A percentile compares a stretch with the other conserved stretches of the same genome.
Conservation (phyloP, 1,140 invertebrate genomes). For the Calephelis virginiensis region DNA sequence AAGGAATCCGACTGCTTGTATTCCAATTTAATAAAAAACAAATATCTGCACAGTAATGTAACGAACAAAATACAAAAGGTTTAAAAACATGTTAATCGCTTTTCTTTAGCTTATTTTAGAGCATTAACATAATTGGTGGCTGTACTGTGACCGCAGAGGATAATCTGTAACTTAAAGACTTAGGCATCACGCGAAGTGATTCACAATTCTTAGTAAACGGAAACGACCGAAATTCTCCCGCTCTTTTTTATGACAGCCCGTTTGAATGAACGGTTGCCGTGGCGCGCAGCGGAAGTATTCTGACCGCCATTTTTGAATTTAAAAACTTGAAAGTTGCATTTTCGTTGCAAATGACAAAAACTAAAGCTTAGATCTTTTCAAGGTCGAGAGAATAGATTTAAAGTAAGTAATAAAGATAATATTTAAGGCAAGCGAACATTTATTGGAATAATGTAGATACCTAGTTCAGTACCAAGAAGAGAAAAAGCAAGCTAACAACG, state of each 20-base stretch:
- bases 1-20: too few relatives aligned
- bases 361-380: background rate
- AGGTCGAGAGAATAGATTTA: too few relatives aligned
- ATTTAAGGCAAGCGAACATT: too few relatives aligned
- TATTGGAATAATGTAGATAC: too few relatives aligned
- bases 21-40: too few relatives aligned
- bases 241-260: slow-evolving; percentile 55
- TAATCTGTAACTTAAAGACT: slow-evolving; percentile 66
- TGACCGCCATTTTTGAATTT: slow-evolving; percentile 9
- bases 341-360: background rate
- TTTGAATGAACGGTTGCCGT: slow-evolving; percentile 28
- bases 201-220: slow-evolving; percentile 66
- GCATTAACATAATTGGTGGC: slow-evolving; percentile 32
- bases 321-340: slow-evolving; percentile 30
- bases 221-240: slow-evolving; percentile 62
- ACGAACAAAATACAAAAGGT: background rate
- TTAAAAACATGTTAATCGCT: slow-evolving; percentile 5
- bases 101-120: slow-evolving; percentile 18
- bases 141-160: slow-evolving; percentile 33
- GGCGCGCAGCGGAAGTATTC: slow-evolving; percentile 10
- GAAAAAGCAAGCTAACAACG: too few relatives aligned
- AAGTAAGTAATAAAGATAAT: too few relatives aligned
- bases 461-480: too few relatives aligned
- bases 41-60: too few relatives aligned
- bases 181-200: slow-evolving; percentile 50